Base-by-base conservation (phyloP, 2,888 invertebrate genomes). In the Eremobia ochroleuca region DNA sequence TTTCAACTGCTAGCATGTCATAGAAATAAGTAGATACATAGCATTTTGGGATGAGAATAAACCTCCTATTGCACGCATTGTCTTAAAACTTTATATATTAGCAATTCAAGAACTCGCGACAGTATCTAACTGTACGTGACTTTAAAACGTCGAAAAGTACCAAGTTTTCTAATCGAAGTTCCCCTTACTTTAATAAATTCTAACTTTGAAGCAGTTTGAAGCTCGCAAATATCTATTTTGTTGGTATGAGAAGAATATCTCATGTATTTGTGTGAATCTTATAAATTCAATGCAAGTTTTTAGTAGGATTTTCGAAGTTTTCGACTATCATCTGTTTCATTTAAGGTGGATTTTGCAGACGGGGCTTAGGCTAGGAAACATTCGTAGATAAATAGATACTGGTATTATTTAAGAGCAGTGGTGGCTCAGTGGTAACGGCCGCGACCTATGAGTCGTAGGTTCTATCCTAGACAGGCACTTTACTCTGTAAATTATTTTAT, bases 151-250 rank as follows among this genome's bases (percentile, higher is more conserved):
- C 55, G 43, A 69, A 65, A 75, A 34, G 70, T 82, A 75, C 59
- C 62, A 82, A 82, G 75, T 82, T 82, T 77, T 76, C 49, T 76
- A 73, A 74, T 67, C 76, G 83, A 79, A 83, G 28, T 84, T 82
- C 49, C 40, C 46, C 68, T 73, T 37, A 15, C 58, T 62, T 72
- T 61, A 52, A 75, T 80, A 84, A 69, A 76, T 80, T 76, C 52
- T 25, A 71, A 70, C 61, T 79, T 40, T 67, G 65, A 49, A 67
- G 67, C 61, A 58, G 21, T 76, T 34, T 55, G 52, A 58, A 65
- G 49, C 61, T 65, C 2, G 31, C 65, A 18, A 58, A 81, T 79
- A 43, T 74, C n/a, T 67, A 49, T 43, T 25, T 31, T 68, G 73
- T 40, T 43, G 46, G 28, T 8, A 40, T 6, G 34, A 52, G 40